Percentiles rank a stretch among this genome's conserved stretches.
Evolutionary conservation across 1,140 invertebrate genomes (phyloP).

Genomic region (Stratiolaelaps scimitus): DNA sequence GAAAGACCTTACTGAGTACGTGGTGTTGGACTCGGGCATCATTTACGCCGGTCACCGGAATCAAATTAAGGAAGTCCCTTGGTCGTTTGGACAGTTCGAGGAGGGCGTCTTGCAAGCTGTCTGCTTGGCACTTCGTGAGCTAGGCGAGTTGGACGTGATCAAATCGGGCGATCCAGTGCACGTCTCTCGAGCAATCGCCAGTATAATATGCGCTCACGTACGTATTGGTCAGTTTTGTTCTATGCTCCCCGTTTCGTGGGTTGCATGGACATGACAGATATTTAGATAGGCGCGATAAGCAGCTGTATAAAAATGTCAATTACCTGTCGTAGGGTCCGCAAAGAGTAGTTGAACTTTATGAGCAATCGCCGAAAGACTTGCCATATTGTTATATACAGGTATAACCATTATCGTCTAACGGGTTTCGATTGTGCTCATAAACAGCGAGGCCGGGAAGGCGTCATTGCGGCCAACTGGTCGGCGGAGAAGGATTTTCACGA

Average conservation of each 20-base stretch:
- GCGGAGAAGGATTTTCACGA: conserved; percentile 45
- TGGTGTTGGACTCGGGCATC: conserved; percentile 60
- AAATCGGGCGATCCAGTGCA: conserved; percentile 46
- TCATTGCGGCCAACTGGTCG: conserved; percentile 57
- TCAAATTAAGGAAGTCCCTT: conserved; percentile 52
- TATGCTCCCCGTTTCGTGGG: not conserved
- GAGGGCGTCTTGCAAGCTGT: not conserved
- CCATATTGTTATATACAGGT: no score
- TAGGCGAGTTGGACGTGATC: not conserved
- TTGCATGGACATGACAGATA: no score
- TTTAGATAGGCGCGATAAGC: no score
- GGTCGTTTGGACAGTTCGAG: conserved; percentile 54
- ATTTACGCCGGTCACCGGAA: conserved; percentile 58
- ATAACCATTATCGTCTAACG: no score
- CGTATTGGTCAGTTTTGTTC: conserved; percentile 31
- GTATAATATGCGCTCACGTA: conserved; percentile 45
- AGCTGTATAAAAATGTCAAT: no score
- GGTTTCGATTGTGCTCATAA: not conserved
- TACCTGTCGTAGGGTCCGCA: no score
- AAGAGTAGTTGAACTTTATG: no score
- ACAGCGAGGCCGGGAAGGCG: conserved; percentile 50
- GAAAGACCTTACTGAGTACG: conserved; percentile 52
- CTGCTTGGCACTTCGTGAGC: not conserved
- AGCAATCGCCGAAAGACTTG: no score
- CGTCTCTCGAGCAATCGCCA: conserved; percentile 54